Percentiles rank a stretch among this genome's conserved stretches.
These are phyloP conservation scores for Aegithalos caudatus DNA, from an alignment of 2,113 vertebrate species.

Conservation along the genomic window DNA sequence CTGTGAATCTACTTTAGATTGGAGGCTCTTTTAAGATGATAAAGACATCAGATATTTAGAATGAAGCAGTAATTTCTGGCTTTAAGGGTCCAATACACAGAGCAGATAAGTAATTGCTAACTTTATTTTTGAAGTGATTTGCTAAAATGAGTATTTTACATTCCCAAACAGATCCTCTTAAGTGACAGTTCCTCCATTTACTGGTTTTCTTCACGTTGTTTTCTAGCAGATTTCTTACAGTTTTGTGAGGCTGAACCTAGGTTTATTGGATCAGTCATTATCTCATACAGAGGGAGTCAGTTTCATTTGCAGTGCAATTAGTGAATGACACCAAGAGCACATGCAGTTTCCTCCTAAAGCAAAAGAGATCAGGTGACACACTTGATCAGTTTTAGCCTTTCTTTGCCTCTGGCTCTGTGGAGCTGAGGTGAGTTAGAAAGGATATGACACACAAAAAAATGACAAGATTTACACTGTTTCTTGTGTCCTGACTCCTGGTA, in stretches of 20 bases:
- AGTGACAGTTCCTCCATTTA: neutral
- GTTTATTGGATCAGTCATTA: neutral
- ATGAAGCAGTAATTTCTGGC: neutral
- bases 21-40: neutral
- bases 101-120: neutral
- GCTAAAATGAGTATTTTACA: neutral
- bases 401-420: neutral
- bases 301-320: neutral
- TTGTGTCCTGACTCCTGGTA: neutral
- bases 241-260: neutral
- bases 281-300: neutral
- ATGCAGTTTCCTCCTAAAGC: neutral
- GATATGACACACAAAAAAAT: neutral
- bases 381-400: neutral
- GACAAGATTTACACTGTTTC: neutral
- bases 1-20: neutral
- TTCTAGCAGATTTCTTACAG: neutral
- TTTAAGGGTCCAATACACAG: neutral
- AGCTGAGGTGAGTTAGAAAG: neutral
- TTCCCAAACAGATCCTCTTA: neutral
- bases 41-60: neutral
- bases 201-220: neutral
- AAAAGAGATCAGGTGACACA: neutral
- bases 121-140: neutral
- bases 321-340: neutral